Percentiles rank a stretch among this genome's conserved stretches.
phyloP scores from a whole-genome alignment of 2,797 vertebrate genomes.

The Brachyalestes nurse region DNA sequence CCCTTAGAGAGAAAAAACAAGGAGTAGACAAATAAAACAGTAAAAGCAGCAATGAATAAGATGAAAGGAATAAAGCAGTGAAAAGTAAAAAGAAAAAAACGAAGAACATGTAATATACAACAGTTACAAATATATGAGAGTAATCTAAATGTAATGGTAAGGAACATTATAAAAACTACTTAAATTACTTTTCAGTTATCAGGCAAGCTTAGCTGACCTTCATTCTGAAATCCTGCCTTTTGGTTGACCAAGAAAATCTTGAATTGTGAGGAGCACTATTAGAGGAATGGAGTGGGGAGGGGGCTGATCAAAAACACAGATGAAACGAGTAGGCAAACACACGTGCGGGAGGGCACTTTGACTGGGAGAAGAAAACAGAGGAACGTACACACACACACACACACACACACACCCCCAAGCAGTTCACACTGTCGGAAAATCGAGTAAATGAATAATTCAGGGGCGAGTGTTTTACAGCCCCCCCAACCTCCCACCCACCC shows the following conservation, averaged over 20 bases:
- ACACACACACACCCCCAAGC: slow-evolving; percentile 20
- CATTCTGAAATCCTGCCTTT: too few relatives aligned
- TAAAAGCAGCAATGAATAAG: too few relatives aligned
- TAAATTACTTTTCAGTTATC: too few relatives aligned
- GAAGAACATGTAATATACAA: too few relatives aligned
- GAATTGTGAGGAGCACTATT: not conserved
- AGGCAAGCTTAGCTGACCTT: too few relatives aligned
- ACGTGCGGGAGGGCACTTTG: not conserved
- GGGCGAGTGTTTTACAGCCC: slow-evolving; percentile 30
- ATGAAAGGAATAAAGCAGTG: too few relatives aligned
- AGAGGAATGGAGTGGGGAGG: not conserved
- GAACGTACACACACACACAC: not conserved
- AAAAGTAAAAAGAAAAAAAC: too few relatives aligned
- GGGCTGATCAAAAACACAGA: not conserved
- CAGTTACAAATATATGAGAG: too few relatives aligned
- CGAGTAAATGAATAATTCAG: slow-evolving; percentile 54
- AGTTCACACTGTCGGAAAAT: slow-evolving; percentile 41
- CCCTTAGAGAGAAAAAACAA: too few relatives aligned
- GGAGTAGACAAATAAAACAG: too few relatives aligned
- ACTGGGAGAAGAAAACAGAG: slow-evolving; percentile 10
- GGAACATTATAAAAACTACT: too few relatives aligned
- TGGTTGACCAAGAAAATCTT: not conserved
- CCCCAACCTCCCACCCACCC: slow-evolving; percentile 7
- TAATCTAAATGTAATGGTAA: too few relatives aligned
- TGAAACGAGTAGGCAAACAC: not conserved